phyloP scores from a whole-genome alignment of 2,888 invertebrate species.

The Mesorhabditis spiculigera region DNA sequence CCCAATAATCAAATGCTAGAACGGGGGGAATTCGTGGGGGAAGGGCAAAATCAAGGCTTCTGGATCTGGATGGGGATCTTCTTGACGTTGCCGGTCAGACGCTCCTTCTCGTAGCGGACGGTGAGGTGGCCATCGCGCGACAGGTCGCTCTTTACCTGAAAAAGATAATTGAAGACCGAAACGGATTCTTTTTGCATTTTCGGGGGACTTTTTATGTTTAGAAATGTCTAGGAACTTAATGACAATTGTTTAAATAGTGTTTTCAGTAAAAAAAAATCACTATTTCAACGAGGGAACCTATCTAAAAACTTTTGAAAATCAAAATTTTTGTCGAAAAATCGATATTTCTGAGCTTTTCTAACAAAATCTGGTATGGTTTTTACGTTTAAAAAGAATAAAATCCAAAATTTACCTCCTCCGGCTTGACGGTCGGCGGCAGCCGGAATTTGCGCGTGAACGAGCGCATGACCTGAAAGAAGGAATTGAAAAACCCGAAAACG shows the following conservation, averaged over 20 bases:
- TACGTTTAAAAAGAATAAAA: not conserved
- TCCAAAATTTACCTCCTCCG: constrained; percentile 27
- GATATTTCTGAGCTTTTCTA: no score
- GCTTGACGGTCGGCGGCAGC: constrained; percentile 37
- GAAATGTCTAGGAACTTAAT: no score
- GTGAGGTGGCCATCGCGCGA: constrained; percentile 44
- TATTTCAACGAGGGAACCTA: no score
- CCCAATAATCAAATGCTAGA: no score
- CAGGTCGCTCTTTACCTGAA: constrained; percentile 32
- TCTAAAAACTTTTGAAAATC: no score
- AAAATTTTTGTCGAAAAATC: no score
- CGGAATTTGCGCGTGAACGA: constrained; percentile 43
- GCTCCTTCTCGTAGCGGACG: constrained; percentile 39
- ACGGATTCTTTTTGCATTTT: no score
- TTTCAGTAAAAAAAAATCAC: no score
- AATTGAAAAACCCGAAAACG: constrained; percentile 7
- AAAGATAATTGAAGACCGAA: not conserved
- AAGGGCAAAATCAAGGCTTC: not conserved
- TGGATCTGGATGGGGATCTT: not conserved
- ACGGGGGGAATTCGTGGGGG: no score
- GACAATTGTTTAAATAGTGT: no score
- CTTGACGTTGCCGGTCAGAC: not conserved
- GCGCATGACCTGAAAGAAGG: constrained; percentile 34
- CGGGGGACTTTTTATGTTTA: no score
- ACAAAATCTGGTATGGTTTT: no score